phyloP scores from a whole-genome alignment of 1,140 invertebrate species.

The Panulirus ornatus region DNA sequence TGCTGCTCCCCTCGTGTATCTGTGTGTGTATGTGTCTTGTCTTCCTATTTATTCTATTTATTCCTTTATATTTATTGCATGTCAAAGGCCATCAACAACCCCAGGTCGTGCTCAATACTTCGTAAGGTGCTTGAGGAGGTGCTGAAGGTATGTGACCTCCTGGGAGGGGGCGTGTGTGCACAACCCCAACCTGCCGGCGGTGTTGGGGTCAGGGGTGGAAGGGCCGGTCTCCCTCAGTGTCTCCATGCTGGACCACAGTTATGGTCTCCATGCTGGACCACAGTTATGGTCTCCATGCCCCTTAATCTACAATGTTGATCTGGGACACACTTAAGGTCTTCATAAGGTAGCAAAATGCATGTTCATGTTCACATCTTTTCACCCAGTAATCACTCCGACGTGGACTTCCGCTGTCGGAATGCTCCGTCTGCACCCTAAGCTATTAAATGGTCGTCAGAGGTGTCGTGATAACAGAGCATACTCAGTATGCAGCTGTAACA shows the following conservation, averaged over 20 bases:
- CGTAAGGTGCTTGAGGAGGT: neutral
- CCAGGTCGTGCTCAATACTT: neutral
- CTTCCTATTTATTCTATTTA: slow-evolving; percentile 13
- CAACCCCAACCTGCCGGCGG: slow-evolving; percentile 47
- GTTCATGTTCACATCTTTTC: neutral
- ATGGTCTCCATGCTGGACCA: neutral
- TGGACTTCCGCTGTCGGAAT: neutral
- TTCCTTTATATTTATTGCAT: neutral
- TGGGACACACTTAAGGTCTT: slow-evolving; percentile 19
- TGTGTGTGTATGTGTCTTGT: slow-evolving; percentile 35
- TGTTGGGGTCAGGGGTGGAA: slow-evolving; percentile 17
- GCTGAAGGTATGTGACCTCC: neutral
- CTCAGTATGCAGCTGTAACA: neutral
- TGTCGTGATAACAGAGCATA: neutral
- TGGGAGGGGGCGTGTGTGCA: neutral
- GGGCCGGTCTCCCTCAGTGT: too few species aligned
- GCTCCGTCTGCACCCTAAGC: neutral
- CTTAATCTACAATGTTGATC: slow-evolving; percentile 22
- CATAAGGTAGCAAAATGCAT: neutral
- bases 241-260: neutral
- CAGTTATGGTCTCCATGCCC: too few species aligned
- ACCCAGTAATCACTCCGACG: neutral
- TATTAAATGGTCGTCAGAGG: slow-evolving; percentile 20
- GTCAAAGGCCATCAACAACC: neutral
- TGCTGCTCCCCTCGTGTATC: neutral